Evolutionary conservation across 2,888 invertebrate species (phyloP).

Genomic region (Parnassius mnemosyne): DNA sequence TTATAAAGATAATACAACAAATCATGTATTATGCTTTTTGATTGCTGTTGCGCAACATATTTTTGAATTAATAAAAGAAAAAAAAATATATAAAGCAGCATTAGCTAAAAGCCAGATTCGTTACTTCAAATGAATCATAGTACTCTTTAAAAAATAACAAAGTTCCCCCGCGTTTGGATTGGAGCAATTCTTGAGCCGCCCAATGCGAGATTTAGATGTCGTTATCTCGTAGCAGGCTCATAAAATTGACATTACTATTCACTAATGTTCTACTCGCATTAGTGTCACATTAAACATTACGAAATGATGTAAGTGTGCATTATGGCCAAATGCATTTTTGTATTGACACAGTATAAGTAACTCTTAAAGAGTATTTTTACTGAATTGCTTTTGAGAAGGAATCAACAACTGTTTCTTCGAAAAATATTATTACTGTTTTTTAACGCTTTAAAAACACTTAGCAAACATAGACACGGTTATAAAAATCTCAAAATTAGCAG

Average conservation of each 20-base stretch:
- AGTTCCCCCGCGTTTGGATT: slow-evolving; percentile 26
- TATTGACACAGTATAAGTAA: slow-evolving; percentile 15
- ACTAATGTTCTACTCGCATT: slow-evolving; percentile 70
- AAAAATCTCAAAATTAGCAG: neutral
- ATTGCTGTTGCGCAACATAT: slow-evolving; percentile 7
- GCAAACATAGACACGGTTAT: neutral
- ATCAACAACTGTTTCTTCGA: neutral
- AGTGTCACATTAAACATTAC: slow-evolving; percentile 69
- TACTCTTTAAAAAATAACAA: slow-evolving; percentile 23
- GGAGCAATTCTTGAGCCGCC: slow-evolving; percentile 33
- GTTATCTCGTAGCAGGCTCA: slow-evolving; percentile 58
- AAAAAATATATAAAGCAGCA: slow-evolving; percentile 6
- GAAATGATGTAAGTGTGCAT: slow-evolving; percentile 48
- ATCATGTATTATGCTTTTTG: too few relatives aligned
- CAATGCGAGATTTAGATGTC: slow-evolving; percentile 46
- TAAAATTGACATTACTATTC: slow-evolving; percentile 69
- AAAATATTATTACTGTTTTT: neutral
- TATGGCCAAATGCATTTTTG: slow-evolving; percentile 40
- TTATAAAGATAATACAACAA: too few relatives aligned
- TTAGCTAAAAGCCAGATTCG: slow-evolving; percentile 23
- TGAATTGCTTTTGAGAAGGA: slow-evolving; percentile 10
- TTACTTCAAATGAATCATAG: slow-evolving; percentile 22
- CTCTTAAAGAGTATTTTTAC: slow-evolving; percentile 8
- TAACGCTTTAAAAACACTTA: neutral
- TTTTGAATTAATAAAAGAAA: slow-evolving; percentile 8